A percentile compares a stretch with the other conserved stretches of the same genome.
Evolutionary conservation across 2,797 vertebrate genomes (phyloP).

Genomic region (Schizothorax lantsangensis): DNA sequence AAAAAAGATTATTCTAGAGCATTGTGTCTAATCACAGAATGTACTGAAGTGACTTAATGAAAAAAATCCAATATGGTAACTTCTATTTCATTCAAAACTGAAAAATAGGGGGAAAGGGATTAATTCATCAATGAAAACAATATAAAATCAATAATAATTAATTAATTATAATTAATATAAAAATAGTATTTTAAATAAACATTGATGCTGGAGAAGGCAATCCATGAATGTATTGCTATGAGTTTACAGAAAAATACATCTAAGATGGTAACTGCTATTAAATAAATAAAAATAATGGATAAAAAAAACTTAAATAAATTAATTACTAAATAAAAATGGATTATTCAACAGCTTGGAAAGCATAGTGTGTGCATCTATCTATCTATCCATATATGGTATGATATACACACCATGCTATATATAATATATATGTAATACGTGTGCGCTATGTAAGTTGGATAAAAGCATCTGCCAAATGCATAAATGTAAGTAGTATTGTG

Average conservation of each 20-base stretch:
- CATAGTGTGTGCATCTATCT: neutral
- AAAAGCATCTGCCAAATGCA: constrained; percentile 12
- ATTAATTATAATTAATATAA: neutral
- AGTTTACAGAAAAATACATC: neutral
- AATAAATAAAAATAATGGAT: neutral
- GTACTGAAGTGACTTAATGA: no score
- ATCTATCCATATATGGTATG: neutral
- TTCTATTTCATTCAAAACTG: neutral
- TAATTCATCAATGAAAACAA: neutral
- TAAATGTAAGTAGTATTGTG: neutral
- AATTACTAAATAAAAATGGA: neutral
- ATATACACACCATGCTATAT: neutral
- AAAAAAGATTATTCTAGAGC: neutral
- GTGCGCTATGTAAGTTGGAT: neutral
- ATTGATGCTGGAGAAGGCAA: neutral
- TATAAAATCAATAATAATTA: neutral
- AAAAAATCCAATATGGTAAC: neutral
- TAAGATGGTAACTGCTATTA: neutral
- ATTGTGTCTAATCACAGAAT: neutral
- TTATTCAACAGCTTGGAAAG: neutral
- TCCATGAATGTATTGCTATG: neutral
- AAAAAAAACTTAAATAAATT: neutral
- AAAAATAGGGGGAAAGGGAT: neutral
- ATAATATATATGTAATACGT: neutral
- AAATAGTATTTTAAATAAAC: neutral